Base-by-base conservation (phyloP, 2,797 vertebrate genomes). In the Lycodopsis pacificus region DNA sequence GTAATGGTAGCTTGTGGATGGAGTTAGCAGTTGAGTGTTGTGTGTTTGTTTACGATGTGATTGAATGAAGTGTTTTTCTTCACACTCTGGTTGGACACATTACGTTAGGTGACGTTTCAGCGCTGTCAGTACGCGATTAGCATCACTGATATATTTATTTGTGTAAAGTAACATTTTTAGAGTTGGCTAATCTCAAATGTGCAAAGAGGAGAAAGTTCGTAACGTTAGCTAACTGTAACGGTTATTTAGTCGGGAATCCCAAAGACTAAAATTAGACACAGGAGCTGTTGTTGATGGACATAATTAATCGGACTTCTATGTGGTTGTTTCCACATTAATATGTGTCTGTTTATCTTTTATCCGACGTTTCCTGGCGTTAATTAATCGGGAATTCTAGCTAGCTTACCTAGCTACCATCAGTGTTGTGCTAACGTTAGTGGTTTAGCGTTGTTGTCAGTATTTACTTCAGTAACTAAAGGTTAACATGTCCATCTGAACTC, bases 121-220 rank as follows among this genome's bases (percentile, higher is more conserved):
- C 9, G 30, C 22, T 56, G 58, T 34, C 61, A 22, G 36, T 0
- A 7, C 46, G 3, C 7, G 12, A 19, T 7, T 17, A 3, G 4
- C 0, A 27, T 27, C 4, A 19, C n/a, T 10, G 14, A 5, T 7
- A 3, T 0, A 38, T 46, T 25, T 34, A 0, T 1, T 14, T 40
- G 8, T 22, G 30, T 22, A 3, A 54, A 54, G 53, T 27, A 25
- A 54, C 0, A 10, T 9, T 7, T 3, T 49, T 11, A 10, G 13
- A 51, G 25, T 15, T n/a, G 44, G 19, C 0, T 5, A 1, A 25
- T n/a, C 7, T 51, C 38, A 51, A 73, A 80, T 17, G 27, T 64
- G 13, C 4, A 7, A 15, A 63, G 17, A n/a, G 11, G 58, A 20
- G 5, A 74, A 65, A 76, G 72, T 84, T 82, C 11, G 49, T 56